Percentiles rank a stretch among this genome's conserved stretches.
These are phyloP conservation scores for Sphyrna mokarran DNA, from an alignment of 2,113 vertebrate species.

Conservation along the genomic window DNA sequence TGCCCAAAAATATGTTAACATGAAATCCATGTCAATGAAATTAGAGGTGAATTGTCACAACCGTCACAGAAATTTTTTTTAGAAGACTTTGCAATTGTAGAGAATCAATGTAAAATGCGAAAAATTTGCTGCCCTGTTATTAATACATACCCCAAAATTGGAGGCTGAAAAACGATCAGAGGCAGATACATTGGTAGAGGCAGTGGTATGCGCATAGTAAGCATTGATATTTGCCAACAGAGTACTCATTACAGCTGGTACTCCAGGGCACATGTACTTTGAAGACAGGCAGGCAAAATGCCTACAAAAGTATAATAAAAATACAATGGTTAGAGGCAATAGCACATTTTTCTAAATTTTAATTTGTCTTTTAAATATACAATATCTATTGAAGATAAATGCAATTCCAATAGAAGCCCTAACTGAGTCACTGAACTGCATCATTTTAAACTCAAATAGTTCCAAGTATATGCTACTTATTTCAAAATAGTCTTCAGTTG, in stretches of 20 bases:
- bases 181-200: conserved; percentile 92
- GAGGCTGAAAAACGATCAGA: conserved; percentile 95
- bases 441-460: background rate
- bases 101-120: conserved; percentile 9
- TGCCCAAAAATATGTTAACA: background rate
- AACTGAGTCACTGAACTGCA: background rate
- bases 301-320: conserved; percentile 52
- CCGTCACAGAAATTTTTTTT: background rate
- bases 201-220: conserved; percentile 94
- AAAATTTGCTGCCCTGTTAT: background rate
- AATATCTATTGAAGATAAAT: background rate
- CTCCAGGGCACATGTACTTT: conserved; percentile 97
- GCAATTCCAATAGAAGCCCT: background rate
- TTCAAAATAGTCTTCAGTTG: background rate
- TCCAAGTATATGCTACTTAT: background rate
- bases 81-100: background rate
- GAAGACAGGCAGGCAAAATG: conserved; percentile 97
- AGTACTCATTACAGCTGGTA: conserved; percentile 95
- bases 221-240: conserved; percentile 96
- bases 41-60: background rate
- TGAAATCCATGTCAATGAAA: background rate
- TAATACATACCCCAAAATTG: conserved; percentile 87
- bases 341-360: background rate
- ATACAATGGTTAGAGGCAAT: background rate
- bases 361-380: background rate